Conservation (phyloP, 2,797 vertebrate genomes). For the Hydrophis major region DNA sequence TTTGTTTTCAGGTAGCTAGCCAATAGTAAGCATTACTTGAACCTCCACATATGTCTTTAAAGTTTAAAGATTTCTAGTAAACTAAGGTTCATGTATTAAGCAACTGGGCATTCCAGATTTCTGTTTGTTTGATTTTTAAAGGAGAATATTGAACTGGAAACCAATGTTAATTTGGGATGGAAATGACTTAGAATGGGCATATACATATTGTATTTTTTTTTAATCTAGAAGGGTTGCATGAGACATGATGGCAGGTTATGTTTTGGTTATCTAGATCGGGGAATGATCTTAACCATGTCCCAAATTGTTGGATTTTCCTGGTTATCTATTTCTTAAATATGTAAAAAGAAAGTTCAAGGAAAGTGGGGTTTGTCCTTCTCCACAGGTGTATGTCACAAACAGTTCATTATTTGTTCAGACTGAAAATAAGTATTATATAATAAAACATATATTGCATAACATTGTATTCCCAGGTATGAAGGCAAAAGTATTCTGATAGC, state of each 20-base stretch:
- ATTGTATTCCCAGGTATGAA: background rate
- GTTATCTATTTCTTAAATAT: background rate
- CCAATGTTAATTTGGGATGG: background rate
- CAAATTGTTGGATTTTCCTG: background rate
- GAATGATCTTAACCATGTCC: background rate
- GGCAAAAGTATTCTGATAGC: background rate
- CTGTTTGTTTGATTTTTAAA: background rate
- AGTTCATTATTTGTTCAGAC: background rate
- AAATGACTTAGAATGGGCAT: background rate
- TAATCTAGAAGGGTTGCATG: background rate
- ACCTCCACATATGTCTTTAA: background rate
- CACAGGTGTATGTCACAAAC: background rate
- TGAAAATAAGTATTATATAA: background rate
- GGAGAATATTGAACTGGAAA: background rate
- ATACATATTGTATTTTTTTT: background rate
- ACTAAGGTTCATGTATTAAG: background rate
- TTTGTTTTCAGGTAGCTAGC: background rate
- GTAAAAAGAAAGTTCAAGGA: background rate
- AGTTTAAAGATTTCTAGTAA: background rate
- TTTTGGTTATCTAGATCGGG: background rate
- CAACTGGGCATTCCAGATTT: background rate
- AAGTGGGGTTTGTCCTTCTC: background rate
- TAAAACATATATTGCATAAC: background rate
- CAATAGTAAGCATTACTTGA: background rate
- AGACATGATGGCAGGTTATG: background rate